Percentiles rank a stretch among this genome's conserved stretches.
Conservation (phyloP, 2,888 invertebrate genomes). For the Julus scandinavius region DNA sequence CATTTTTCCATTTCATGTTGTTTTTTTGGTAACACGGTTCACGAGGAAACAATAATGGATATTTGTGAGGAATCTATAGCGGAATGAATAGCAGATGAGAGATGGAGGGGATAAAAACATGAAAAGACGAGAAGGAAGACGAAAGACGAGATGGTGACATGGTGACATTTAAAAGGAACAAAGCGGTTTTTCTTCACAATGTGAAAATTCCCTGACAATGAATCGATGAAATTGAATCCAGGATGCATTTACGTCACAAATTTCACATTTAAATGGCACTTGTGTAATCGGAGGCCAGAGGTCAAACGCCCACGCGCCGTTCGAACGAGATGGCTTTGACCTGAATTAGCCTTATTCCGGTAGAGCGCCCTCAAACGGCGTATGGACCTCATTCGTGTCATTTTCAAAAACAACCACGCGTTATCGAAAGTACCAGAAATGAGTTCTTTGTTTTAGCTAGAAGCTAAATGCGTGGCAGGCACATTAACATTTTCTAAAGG, state of each 20-base stretch:
- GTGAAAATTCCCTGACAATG: not conserved
- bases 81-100: slow-evolving; percentile 10
- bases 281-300: not conserved
- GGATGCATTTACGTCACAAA: not conserved
- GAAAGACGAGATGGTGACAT: not conserved
- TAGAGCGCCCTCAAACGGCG: too few relatives aligned
- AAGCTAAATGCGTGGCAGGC: too few relatives aligned
- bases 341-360: too few relatives aligned
- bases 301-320: not conserved
- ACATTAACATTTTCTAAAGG: too few relatives aligned
- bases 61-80: not conserved
- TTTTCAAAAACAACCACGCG: too few relatives aligned
- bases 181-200: not conserved
- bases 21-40: not conserved
- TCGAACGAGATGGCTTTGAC: not conserved
- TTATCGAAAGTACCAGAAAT: too few relatives aligned
- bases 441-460: too few relatives aligned
- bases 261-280: not conserved
- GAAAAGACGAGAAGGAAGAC: not conserved
- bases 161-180: not conserved
- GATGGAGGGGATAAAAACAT: not conserved
- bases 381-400: too few relatives aligned
- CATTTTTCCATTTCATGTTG: not conserved
- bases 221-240: slow-evolving; percentile 10
- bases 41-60: not conserved